Evolutionary conservation across 2,797 vertebrate species (phyloP).

Genomic region (Sebastes hubbsi): DNA sequence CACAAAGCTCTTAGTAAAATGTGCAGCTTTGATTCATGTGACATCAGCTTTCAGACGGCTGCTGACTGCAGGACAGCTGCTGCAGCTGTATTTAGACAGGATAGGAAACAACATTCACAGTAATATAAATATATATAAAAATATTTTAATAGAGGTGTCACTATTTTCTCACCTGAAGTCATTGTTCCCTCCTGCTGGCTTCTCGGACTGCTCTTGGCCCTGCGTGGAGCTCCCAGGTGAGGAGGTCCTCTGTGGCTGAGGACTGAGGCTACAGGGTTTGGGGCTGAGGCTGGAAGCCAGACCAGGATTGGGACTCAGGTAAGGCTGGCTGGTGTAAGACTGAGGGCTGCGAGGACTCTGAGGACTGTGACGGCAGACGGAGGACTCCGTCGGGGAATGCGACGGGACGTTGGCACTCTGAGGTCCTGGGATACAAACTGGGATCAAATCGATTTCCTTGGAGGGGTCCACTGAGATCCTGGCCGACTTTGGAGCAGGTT

Average conservation of each 20-base stretch:
- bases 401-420: slow-evolving; percentile 55
- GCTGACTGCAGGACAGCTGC: slow-evolving; percentile 12
- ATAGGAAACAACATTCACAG: neutral
- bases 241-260: slow-evolving; percentile 49
- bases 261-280: slow-evolving; percentile 47
- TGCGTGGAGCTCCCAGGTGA: slow-evolving; percentile 51
- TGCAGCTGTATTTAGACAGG: slow-evolving; percentile 26
- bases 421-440: slow-evolving; percentile 64
- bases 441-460: slow-evolving; percentile 64
- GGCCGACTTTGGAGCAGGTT: slow-evolving; percentile 58
- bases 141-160: neutral
- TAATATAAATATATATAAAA: neutral
- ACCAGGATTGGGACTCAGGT: slow-evolving; percentile 53
- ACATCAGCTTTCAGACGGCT: slow-evolving; percentile 20
- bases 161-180: slow-evolving; percentile 81
- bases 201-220: slow-evolving; percentile 49
- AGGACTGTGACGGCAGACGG: slow-evolving; percentile 62
- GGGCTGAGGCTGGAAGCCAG: slow-evolving; percentile 35
- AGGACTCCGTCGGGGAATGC: slow-evolving; percentile 75
- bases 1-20: slow-evolving; percentile 49
- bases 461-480: slow-evolving; percentile 51
- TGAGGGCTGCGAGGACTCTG: slow-evolving; percentile 66
- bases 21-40: slow-evolving; percentile 56
- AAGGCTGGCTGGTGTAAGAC: slow-evolving; percentile 43
- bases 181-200: slow-evolving; percentile 54